These are phyloP conservation scores for Corythornis madagascariensis DNA, from an alignment of 2,113 vertebrate species.

Conservation along the genomic window DNA sequence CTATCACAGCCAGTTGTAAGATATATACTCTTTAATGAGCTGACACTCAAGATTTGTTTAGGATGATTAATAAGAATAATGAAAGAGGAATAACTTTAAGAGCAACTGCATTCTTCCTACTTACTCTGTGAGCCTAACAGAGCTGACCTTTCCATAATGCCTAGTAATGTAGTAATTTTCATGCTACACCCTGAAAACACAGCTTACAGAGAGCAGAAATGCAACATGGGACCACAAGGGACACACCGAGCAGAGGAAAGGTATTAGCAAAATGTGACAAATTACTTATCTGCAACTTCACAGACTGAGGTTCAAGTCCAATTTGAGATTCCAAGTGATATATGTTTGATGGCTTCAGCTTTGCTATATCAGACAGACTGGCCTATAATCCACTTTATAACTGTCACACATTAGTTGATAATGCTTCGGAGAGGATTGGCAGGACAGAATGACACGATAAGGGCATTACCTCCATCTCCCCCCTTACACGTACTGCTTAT, in stretches of 20 bases:
- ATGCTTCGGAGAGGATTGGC: background rate
- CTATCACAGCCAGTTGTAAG: background rate
- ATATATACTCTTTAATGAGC: background rate
- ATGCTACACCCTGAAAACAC: conserved; percentile 20
- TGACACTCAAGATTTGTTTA: background rate
- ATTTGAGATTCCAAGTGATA: conserved; percentile 27
- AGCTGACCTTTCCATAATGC: conserved; percentile 47
- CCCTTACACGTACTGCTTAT: rapidly evolving
- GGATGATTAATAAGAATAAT: conserved; percentile 33
- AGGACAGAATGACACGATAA: background rate
- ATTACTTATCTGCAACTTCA: background rate
- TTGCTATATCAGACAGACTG: background rate
- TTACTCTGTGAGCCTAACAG: conserved; percentile 15
- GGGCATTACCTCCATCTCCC: background rate
- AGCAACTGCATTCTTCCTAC: conserved; percentile 7
- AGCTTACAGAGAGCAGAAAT: background rate
- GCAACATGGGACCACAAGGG: background rate
- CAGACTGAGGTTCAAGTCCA: background rate
- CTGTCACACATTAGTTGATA: conserved; percentile 20
- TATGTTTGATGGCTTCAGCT: conserved; percentile 15
- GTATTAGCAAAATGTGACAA: background rate
- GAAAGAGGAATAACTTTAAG: conserved; percentile 12
- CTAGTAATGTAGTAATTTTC: conserved; percentile 20
- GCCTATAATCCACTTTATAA: conserved; percentile 44
- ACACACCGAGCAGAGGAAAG: background rate